Percentiles rank a stretch among this genome's conserved stretches.
Evolutionary conservation across 2,888 invertebrate species (phyloP).

Genomic region (Luffia ferchaultella): DNA sequence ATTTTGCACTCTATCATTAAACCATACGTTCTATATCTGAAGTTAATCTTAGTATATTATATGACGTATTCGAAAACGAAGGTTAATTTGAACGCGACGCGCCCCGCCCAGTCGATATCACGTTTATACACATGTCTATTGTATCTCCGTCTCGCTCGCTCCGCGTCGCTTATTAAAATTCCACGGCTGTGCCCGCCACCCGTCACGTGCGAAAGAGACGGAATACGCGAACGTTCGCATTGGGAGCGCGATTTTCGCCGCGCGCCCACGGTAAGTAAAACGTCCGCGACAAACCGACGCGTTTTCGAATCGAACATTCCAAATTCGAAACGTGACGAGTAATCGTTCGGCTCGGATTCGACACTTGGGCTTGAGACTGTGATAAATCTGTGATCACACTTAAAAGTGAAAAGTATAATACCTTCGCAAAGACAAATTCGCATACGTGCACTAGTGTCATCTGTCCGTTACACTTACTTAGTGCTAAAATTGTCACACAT

Average conservation of each 20-base stretch:
- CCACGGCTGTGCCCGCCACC: slow-evolving; percentile 58
- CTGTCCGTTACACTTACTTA: too few species aligned
- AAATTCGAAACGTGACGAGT: slow-evolving; percentile 22
- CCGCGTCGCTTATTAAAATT: slow-evolving; percentile 65
- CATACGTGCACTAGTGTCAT: too few species aligned
- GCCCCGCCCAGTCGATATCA: slow-evolving; percentile 59
- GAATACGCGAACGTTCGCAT: slow-evolving; percentile 41
- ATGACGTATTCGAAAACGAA: slow-evolving; percentile 56
- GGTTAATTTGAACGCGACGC: slow-evolving; percentile 65
- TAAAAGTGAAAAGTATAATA: too few species aligned
- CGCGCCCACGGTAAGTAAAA: slow-evolving; percentile 53
- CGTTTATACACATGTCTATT: slow-evolving; percentile 60
- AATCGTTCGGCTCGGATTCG: slow-evolving; percentile 19
- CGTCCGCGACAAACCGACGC: slow-evolving; percentile 34
- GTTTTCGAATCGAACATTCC: slow-evolving; percentile 22
- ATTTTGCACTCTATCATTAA: slow-evolving; percentile 21
- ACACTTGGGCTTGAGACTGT: too few species aligned
- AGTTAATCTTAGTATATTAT: slow-evolving; percentile 23
- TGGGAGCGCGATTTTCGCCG: slow-evolving; percentile 58
- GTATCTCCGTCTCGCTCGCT: slow-evolving; percentile 52
- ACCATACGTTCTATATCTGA: slow-evolving; percentile 21
- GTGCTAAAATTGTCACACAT: not conserved
- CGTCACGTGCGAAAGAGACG: slow-evolving; percentile 46
- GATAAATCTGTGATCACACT: too few species aligned
- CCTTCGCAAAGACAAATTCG: too few species aligned